These are phyloP conservation scores for Chironomus riparius DNA, from an alignment of 2,888 invertebrate genomes.

Conservation along the genomic window DNA sequence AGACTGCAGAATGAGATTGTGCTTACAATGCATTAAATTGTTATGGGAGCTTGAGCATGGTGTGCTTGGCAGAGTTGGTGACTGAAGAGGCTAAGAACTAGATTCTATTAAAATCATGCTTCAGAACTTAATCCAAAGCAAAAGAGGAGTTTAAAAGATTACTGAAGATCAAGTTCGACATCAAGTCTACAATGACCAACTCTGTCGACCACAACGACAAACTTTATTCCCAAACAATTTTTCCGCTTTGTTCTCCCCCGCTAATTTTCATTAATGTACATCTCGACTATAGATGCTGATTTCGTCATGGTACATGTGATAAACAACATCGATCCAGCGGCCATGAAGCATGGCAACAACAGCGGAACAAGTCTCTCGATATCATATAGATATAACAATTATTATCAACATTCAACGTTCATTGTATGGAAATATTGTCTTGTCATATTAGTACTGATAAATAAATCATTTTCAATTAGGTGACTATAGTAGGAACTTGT, in stretches of 20 bases:
- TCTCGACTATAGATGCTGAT: constrained; percentile 36
- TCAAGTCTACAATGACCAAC: no score
- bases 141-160: no score
- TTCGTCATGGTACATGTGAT: constrained; percentile 45
- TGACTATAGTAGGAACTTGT: constrained; percentile 14
- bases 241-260: background rate
- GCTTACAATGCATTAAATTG: no score
- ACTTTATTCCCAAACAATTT: background rate
- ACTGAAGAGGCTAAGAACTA: no score
- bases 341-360: constrained; percentile 41
- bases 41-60: no score
- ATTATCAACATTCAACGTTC: constrained; percentile 6
- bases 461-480: constrained; percentile 28
- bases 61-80: no score
- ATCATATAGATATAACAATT: constrained; percentile 10
- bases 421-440: constrained; percentile 26
- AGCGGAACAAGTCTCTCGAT: constrained; percentile 29
- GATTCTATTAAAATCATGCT: no score
- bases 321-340: constrained; percentile 43
- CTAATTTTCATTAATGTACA: background rate
- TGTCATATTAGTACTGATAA: constrained; percentile 17
- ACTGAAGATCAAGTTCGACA: no score
- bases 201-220: no score
- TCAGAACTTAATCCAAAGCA: no score
- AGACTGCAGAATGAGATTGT: no score